phyloP scores from a whole-genome alignment of 2,797 vertebrate genomes.

The Garrulus glandarius region DNA sequence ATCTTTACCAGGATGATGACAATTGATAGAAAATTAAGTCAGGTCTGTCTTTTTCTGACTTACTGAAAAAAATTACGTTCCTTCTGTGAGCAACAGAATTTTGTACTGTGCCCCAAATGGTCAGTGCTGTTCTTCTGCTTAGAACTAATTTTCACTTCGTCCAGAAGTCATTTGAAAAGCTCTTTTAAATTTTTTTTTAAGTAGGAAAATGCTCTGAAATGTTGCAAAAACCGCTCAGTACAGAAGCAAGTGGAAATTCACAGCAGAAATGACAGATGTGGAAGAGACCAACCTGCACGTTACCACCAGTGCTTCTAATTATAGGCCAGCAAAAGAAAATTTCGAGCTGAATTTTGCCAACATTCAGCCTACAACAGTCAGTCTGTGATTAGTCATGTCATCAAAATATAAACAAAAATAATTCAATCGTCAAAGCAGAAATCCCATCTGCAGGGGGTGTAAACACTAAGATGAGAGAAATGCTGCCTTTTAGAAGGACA shows the following conservation, averaged over 20 bases:
- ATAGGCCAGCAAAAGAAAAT: neutral
- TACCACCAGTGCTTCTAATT: neutral
- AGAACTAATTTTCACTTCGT: neutral
- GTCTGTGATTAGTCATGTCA: neutral
- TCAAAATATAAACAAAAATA: slow-evolving; percentile 1
- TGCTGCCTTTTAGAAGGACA: neutral
- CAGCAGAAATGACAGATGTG: neutral
- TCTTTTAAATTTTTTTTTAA: neutral
- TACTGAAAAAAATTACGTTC: neutral
- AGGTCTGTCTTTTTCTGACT: neutral
- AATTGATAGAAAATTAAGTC: neutral
- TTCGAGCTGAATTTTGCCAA: neutral
- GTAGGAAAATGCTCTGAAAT: neutral
- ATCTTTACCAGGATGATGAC: neutral
- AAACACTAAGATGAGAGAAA: neutral
- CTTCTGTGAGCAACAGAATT: neutral
- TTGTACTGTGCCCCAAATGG: neutral
- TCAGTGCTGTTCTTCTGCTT: neutral
- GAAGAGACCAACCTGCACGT: neutral
- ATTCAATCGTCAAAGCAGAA: neutral
- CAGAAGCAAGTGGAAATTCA: neutral
- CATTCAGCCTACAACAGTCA: neutral
- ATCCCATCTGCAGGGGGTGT: neutral
- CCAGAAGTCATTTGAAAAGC: neutral
- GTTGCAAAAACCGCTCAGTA: neutral